Evolutionary conservation across 1,140 invertebrate genomes (phyloP), one percentile per base, ranked within the genome.

Genomic region (Drosophila erecta): DNA sequence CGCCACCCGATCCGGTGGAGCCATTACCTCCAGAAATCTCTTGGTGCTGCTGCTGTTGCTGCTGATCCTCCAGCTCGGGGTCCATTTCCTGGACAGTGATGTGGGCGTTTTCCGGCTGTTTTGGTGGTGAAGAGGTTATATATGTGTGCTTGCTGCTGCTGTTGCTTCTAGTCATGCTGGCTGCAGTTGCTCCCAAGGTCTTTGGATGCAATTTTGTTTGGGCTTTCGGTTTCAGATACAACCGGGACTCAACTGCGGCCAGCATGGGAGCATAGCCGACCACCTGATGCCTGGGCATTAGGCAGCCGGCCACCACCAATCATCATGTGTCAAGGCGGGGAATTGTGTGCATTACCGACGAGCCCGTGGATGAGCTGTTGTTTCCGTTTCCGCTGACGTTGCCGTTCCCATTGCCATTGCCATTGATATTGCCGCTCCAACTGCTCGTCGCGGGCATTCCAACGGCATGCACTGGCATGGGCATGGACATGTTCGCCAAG

Each of bases 321-420:
- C 85, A 91, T 91, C 90, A 90, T 91, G 90, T 91, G 83, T 91
- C 83, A 71, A 90, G 78, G 60, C 90, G 79, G 76, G 90, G 80
- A 50, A 76, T 74, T 81, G 85, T 87, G 77, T 91, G 90, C 83
- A 87, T 90, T 90, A 90, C 90, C 80, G 90, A 84, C 74, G 90
- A 89, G 66, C 77, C 81, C 50, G 73, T 61, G 17, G 84, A 72
- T 22, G 81, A 85, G 77, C 76, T 86, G 61, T 56, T 89, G 58
- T 80, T 85, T 69, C 50, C 47, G 46, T 30, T 35, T 15, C 65
- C 64, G 7, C 15, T 50, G 0, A 43, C 54, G 12, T 6, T 38
- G 3, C 69, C 60, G 22, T 22, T 53, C 14, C 55, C 53, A 20
- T 17, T 35, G 2, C 70, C 50, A 55, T 43, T 49, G 10, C 24